A percentile compares a stretch with the other conserved stretches of the same genome.
phyloP scores from a whole-genome alignment of 2,797 vertebrate genomes.

The Anomalospiza imberbis region DNA sequence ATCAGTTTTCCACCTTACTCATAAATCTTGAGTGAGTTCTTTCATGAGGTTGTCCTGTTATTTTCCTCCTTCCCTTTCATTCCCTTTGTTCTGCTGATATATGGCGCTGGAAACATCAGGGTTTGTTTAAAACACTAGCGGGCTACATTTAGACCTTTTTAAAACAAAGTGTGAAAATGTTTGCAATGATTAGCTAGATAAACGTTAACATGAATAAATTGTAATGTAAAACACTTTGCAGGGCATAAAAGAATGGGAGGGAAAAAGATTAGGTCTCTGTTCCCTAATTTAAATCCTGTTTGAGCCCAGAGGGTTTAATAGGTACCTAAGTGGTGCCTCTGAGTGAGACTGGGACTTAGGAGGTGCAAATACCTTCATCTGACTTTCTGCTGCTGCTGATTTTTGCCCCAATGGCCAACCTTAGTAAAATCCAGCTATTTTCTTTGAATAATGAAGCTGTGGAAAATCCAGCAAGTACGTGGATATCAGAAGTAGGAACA shows the following conservation, averaged over 20 bases:
- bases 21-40: background rate
- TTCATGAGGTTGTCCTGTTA: background rate
- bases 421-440: conserved; percentile 21
- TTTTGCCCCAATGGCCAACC: conserved; percentile 44
- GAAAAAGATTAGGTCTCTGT: background rate
- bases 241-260: background rate
- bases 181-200: background rate
- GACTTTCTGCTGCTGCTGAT: background rate
- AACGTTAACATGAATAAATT: background rate
- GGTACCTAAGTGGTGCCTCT: background rate
- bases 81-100: background rate
- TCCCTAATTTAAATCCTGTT: conserved; percentile 21
- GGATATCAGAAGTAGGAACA: conserved; percentile 14
- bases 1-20: background rate
- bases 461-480: conserved; percentile 24
- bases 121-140: background rate
- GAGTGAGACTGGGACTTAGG: background rate
- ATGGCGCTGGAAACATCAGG: background rate
- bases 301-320: background rate
- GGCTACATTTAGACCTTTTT: background rate
- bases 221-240: background rate
- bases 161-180: background rate
- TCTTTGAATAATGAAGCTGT: conserved; percentile 32
- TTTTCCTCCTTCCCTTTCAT: background rate
- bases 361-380: conserved; percentile 19